Conservation (phyloP, 2,888 invertebrate genomes). For the Exephanes ischioxanthus region DNA sequence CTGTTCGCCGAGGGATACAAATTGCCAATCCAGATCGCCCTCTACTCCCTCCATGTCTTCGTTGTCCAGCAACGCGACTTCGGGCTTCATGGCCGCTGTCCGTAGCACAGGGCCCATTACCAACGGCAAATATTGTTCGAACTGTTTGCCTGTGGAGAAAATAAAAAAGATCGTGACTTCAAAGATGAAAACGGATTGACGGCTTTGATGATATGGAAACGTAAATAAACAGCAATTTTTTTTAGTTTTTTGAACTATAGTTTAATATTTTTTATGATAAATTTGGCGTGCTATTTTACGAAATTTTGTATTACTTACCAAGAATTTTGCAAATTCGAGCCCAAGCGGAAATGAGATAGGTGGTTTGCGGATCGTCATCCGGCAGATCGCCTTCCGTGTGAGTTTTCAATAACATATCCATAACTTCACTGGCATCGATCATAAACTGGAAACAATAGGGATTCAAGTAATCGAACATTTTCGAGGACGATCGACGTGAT, state of each 20-base stretch:
- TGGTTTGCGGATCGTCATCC: slow-evolving; percentile 98
- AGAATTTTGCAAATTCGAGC: slow-evolving; percentile 99
- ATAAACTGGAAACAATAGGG: slow-evolving; percentile 87
- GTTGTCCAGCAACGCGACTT: slow-evolving; percentile 95
- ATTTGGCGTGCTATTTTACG: background rate
- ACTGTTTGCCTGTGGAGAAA: slow-evolving; percentile 88
- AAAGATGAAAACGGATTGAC: background rate
- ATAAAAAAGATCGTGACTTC: background rate
- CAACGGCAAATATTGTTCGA: slow-evolving; percentile 95
- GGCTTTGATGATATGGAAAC: background rate
- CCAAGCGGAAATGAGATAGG: slow-evolving; percentile 99
- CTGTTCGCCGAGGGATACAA: slow-evolving; percentile 96
- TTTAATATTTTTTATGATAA: background rate
- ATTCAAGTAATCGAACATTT: slow-evolving; percentile 14
- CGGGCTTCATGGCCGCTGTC: slow-evolving; percentile 96
- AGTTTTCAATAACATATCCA: slow-evolving; percentile 96
- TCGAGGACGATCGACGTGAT: background rate
- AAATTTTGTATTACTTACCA: slow-evolving; percentile 83
- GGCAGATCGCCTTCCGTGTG: slow-evolving; percentile 94
- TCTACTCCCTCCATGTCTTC: slow-evolving; percentile 94
- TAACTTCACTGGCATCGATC: slow-evolving; percentile 96
- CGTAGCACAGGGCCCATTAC: slow-evolving; percentile 98
- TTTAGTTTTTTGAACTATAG: background rate
- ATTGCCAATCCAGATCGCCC: slow-evolving; percentile 96
- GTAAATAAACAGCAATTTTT: background rate